Evolutionary conservation across 2,888 invertebrate genomes (phyloP).

Genomic region (Trimorus sp.): DNA sequence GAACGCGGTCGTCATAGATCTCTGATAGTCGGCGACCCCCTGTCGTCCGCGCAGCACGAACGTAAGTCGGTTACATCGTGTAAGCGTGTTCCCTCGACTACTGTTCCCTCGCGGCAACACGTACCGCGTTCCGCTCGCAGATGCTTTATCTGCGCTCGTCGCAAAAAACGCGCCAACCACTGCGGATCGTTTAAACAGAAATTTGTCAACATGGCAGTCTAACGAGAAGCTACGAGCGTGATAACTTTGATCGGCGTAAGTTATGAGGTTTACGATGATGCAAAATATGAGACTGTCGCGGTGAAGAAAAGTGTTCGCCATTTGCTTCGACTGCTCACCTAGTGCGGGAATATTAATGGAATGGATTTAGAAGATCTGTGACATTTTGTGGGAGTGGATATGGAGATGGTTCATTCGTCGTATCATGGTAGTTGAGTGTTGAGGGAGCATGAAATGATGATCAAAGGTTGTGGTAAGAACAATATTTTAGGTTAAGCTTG

Average conservation of each 20-base stretch:
- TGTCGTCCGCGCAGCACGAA: constrained; percentile 61
- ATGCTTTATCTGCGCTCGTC: constrained; percentile 46
- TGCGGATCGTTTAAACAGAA: constrained; percentile 24
- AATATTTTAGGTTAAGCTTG: too few relatives aligned
- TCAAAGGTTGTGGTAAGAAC: too few relatives aligned
- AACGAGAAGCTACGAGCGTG: constrained; percentile 6
- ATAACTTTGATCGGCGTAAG: neutral
- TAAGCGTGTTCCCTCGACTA: constrained; percentile 56
- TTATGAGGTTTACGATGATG: too few relatives aligned
- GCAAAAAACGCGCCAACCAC: neutral
- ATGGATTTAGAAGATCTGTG: too few relatives aligned
- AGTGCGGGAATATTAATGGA: too few relatives aligned
- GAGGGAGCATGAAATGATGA: too few relatives aligned
- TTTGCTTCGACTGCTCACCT: too few relatives aligned
- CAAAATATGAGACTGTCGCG: too few relatives aligned
- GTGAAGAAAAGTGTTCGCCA: too few relatives aligned
- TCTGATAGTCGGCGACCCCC: constrained; percentile 65
- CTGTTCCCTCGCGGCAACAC: constrained; percentile 60
- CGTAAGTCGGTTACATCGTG: constrained; percentile 61
- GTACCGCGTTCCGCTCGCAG: constrained; percentile 40
- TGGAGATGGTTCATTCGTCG: too few relatives aligned
- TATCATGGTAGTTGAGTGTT: too few relatives aligned
- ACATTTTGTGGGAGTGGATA: too few relatives aligned
- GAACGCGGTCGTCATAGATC: constrained; percentile 57
- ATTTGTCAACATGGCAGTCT: constrained; percentile 38